phyloP scores from a whole-genome alignment of 2,797 vertebrate species.

The Schizopygopsis pylzovi region DNA sequence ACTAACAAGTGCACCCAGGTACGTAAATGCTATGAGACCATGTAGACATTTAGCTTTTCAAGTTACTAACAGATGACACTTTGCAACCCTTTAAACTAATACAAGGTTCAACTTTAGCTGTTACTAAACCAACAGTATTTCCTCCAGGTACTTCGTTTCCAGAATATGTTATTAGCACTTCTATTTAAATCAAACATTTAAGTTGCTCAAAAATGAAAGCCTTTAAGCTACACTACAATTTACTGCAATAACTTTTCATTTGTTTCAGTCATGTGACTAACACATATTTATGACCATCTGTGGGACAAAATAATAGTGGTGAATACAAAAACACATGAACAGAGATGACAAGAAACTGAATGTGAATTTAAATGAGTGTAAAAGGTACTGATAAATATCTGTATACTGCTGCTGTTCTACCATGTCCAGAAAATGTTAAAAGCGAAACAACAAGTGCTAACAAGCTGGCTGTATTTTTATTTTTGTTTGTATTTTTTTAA shows the following conservation, averaged over 20 bases:
- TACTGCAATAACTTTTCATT: background rate
- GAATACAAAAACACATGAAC: background rate
- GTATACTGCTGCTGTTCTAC: too few relatives aligned
- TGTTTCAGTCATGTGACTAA: background rate
- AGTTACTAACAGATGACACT: background rate
- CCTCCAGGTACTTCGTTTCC: background rate
- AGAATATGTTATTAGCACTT: background rate
- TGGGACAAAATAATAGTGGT: background rate
- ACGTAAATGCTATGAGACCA: too few relatives aligned
- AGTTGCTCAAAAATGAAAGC: background rate
- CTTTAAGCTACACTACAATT: background rate
- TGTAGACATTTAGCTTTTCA: too few relatives aligned
- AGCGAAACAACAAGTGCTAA: too few relatives aligned
- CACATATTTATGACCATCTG: background rate
- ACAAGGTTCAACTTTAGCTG: background rate
- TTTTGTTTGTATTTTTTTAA: too few relatives aligned
- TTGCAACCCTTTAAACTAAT: background rate
- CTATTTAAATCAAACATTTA: background rate
- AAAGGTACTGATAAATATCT: background rate
- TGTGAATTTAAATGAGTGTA: background rate
- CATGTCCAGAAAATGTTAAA: background rate
- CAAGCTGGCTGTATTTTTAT: too few relatives aligned
- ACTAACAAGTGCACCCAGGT: too few relatives aligned
- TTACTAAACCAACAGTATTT: too few relatives aligned
- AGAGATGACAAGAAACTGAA: background rate